These are phyloP conservation scores for Holothuria leucospilota DNA, from an alignment of 53 echinoderm and acorn worm genomes.

Conservation along the genomic window DNA sequence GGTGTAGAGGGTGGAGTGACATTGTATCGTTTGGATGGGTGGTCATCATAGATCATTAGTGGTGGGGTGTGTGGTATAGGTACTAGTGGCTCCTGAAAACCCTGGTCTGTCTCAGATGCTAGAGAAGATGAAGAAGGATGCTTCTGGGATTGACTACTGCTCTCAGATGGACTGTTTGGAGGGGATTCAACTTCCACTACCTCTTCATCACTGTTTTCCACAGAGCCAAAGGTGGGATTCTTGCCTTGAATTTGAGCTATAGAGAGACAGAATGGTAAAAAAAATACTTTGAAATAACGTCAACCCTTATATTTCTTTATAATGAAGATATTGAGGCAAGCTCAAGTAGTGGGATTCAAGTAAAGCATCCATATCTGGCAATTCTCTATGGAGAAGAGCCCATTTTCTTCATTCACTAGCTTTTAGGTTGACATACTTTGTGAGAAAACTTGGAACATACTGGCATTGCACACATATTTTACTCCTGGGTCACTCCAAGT, in stretches of 20 bases:
- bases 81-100: slow-evolving; percentile 19
- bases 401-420: too few species aligned
- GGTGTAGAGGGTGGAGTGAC: slow-evolving; percentile 73
- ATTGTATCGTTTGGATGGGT: slow-evolving; percentile 60
- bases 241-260: slow-evolving; percentile 42
- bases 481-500: too few species aligned
- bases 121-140: slow-evolving; percentile 89
- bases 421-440: too few species aligned
- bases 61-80: slow-evolving; percentile 56
- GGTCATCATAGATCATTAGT: slow-evolving; percentile 44
- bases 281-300: too few species aligned
- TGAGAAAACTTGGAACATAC: too few species aligned
- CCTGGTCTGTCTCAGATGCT: slow-evolving; percentile 56
- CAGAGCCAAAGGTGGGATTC: neutral
- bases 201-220: slow-evolving; percentile 22
- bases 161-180: slow-evolving; percentile 76
- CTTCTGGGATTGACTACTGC: slow-evolving; percentile 81
- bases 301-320: too few species aligned
- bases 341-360: too few species aligned
- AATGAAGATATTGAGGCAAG: too few species aligned
- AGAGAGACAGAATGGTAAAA: neutral
- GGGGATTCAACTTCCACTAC: slow-evolving; percentile 21
- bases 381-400: too few species aligned
- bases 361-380: too few species aligned
- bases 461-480: too few species aligned